These are phyloP conservation scores for Drosophila limbata DNA, from an alignment of 2,888 invertebrate species.

Conservation along the genomic window DNA sequence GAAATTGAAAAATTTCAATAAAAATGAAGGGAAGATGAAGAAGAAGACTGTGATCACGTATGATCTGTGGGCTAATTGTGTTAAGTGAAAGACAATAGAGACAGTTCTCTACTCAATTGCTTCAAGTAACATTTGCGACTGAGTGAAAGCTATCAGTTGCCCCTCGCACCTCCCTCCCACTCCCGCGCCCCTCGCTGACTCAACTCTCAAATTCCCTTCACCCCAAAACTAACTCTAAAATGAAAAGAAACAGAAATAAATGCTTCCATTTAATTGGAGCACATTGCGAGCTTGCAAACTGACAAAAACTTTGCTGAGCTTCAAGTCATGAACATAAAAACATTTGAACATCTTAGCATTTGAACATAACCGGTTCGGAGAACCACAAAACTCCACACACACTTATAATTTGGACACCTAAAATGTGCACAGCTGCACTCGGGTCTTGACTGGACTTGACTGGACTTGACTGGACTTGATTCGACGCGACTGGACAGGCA, in stretches of 20 bases:
- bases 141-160: conserved; percentile 33
- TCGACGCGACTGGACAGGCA: conserved; percentile 1
- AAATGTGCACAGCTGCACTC: conserved; percentile 47
- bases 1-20: too few relatives aligned
- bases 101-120: conserved; percentile 15
- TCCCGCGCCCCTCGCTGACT: not conserved
- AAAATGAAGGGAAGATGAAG: too few relatives aligned
- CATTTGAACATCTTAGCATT: not conserved
- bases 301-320: not conserved
- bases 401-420: conserved; percentile 27
- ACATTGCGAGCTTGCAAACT: conserved; percentile 29
- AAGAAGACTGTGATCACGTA: not conserved
- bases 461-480: conserved; percentile 22
- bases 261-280: conserved; percentile 47
- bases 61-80: conserved; percentile 25
- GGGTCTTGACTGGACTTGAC: conserved; percentile 14
- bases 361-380: conserved; percentile 26
- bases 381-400: conserved; percentile 8
- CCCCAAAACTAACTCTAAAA: conserved; percentile 28
- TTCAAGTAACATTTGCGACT: conserved; percentile 7
- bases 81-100: conserved; percentile 19
- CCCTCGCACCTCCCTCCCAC: not conserved
- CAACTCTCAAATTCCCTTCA: conserved; percentile 15
- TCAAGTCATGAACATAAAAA: not conserved
- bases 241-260: not conserved